Evolutionary conservation across 2,888 invertebrate genomes (phyloP), one percentile per base, ranked within the genome.

Genomic region (Mongoloraphidia duomilia): DNA sequence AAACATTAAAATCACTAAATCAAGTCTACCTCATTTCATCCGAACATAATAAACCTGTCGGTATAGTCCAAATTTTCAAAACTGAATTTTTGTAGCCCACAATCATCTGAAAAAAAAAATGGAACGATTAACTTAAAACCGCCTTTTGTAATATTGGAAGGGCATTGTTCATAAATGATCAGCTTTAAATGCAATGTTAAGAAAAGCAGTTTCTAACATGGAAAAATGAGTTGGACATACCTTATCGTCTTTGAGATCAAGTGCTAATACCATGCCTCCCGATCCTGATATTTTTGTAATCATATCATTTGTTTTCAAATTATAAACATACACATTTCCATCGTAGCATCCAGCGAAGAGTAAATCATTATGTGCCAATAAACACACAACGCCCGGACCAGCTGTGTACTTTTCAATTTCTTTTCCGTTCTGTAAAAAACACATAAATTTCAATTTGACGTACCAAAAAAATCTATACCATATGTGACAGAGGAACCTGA

Each of bases 331-430:
- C 57, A 87, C 78, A 61, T 77, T 80, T 52, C 86, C 86, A 67
- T 85, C 84, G 63, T 84, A 84, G 67, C 85, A 86, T 55, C 84
- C 85, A 41, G 82, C 80, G 65, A 79, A 72, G 52, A 82, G 66
- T 39, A 79, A 69, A 38, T 80, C 76, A 54, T 76, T 74, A 41
- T 74, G 72, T 45, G 79, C 68, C 50, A 78, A 76, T 72, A 87
- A 74, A 53, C 84, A 82, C 38, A 83, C 80, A 43, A 83, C 80
- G 12, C 84, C 84, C 60, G 80, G 81, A 41, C 83, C 82, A 39
- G 80, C 80, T 48, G 67, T 68, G 57, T 79, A 75, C 37, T 71
- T 67, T n/a, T 72, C 70, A 37, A 75, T 66, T 61, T 79, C 72
- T 33, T 67, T 64, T 2, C 86, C 85, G 58, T 74, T 82, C 86